Base-by-base conservation (phyloP, 1,140 invertebrate species). In the Musca vetustissima region DNA sequence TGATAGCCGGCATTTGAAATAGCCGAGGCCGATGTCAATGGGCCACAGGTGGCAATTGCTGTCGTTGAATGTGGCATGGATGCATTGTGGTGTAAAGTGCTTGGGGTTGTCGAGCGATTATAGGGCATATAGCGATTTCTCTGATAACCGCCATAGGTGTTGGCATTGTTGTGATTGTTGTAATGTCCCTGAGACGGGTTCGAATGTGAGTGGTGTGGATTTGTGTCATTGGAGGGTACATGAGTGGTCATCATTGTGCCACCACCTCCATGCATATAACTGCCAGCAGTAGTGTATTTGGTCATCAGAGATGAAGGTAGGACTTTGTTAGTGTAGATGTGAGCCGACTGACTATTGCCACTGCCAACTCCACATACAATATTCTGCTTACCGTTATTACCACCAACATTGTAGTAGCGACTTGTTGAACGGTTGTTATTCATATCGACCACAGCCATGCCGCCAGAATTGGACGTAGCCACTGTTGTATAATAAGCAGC, bases 41-140 rank as follows among this genome's bases (percentile, higher is more conserved):
- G 36, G 4, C 50, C 36, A 36, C 53, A 25, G 7, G 32, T 25
- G 13, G 32, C 22, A 22, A 55, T 50, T 9, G 68, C 48, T 24
- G 48, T 57, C 52, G 49, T 19, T 15, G 68, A 19, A 48, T 64
- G 43, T 14, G 73, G n/a, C n/a, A n/a, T n/a, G n/a, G n/a, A 57
- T 15, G 66, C 64, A 22, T 68, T 66, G 4, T 59, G 69, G 43
- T 24, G 6, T 17, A 52, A 72, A 9, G 73, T 64, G 1, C 71
- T 71, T 43, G 17, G 68, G 67, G 72, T 76, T 73, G 7, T 76
- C 8, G 36, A 24, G 21, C 67, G 75, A 69, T 75, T 78, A 24
- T 79, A 79, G 19, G 77, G 77, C 75, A 77, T 77, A 55, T 78
- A 79, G 13, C 76, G 75, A 61, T 73, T 75, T 19, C 74, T 70